These are phyloP conservation scores for Drosophila helvetica DNA, from an alignment of 2,888 invertebrate genomes.

Conservation along the genomic window DNA sequence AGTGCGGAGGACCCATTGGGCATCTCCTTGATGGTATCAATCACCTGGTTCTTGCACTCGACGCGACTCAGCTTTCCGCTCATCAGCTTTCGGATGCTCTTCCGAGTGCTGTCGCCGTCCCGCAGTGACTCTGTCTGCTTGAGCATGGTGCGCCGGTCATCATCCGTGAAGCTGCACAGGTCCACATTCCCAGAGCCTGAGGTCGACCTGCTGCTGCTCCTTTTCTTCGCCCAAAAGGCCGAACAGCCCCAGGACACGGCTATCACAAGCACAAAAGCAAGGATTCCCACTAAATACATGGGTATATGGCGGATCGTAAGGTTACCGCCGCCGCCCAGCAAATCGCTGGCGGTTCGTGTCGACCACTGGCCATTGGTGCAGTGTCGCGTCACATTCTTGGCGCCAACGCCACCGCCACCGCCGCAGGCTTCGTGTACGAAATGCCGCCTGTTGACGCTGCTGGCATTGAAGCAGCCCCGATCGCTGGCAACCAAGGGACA, in stretches of 20 bases:
- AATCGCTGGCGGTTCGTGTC: not conserved
- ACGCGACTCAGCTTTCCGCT: not conserved
- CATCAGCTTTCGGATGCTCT: not conserved
- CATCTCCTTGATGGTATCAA: not conserved
- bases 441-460: slow-evolving; percentile 76
- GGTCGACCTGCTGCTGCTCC: not conserved
- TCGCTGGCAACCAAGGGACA: slow-evolving; percentile 75
- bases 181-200: not conserved
- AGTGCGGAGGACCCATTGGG: not conserved
- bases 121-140: not conserved
- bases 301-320: not conserved
- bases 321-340: not conserved
- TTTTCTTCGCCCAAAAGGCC: too few relatives aligned
- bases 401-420: not conserved
- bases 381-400: slow-evolving; percentile 60
- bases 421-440: slow-evolving; percentile 82
- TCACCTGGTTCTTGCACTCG: slow-evolving; percentile 3
- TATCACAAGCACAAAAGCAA: too few relatives aligned
- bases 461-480: slow-evolving; percentile 79
- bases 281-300: too few relatives aligned
- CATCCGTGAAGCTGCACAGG: not conserved
- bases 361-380: slow-evolving; percentile 69
- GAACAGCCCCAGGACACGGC: too few relatives aligned
- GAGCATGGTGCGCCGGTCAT: not conserved
- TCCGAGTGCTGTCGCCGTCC: not conserved